phyloP scores from a whole-genome alignment of 2,113 vertebrate species.

The Montifringilla adamsi region DNA sequence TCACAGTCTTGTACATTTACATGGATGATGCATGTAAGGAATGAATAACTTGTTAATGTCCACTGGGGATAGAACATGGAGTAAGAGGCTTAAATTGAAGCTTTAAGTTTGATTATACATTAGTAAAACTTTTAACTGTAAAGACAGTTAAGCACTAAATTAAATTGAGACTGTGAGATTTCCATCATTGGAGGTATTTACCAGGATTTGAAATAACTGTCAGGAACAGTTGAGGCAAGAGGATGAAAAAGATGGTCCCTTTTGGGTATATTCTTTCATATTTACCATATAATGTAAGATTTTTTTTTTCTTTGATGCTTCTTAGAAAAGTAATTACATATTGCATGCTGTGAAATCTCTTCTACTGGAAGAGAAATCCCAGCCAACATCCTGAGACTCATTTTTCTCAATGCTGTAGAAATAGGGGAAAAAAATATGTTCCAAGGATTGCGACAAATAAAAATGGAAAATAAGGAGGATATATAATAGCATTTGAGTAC shows the following conservation, averaged over 20 bases:
- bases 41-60: neutral
- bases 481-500: neutral
- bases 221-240: neutral
- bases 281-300: neutral
- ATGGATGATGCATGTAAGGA: neutral
- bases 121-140: neutral
- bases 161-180: neutral
- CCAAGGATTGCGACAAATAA: neutral
- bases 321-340: neutral
- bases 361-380: neutral
- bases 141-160: constrained; percentile 1
- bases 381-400: neutral
- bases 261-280: neutral
- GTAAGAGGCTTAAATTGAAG: constrained; percentile 12
- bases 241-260: neutral
- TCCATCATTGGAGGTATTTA: neutral
- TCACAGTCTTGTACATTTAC: neutral
- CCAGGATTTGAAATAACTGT: neutral
- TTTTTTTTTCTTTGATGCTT: neutral
- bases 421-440: neutral
- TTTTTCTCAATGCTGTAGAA: neutral
- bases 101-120: neutral
- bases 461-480: neutral
- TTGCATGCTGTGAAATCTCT: neutral
- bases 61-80: neutral